phyloP scores from a whole-genome alignment of 2,888 invertebrate genomes.

The Drosophila mayaguana region DNA sequence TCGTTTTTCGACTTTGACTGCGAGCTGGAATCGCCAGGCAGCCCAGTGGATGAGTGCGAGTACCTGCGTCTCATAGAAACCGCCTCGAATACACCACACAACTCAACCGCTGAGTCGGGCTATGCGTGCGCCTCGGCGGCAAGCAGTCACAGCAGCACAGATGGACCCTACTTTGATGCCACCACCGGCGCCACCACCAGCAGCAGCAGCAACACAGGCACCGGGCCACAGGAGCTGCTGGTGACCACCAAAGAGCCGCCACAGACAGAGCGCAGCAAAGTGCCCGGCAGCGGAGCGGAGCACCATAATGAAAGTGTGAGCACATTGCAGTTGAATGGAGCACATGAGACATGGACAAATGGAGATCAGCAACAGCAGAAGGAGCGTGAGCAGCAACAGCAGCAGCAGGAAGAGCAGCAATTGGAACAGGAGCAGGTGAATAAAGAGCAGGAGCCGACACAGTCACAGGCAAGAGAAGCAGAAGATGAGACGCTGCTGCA shows the following conservation, averaged over 20 bases:
- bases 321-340: slow-evolving; percentile 51
- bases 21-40: slow-evolving; percentile 89
- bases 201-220: slow-evolving; percentile 67
- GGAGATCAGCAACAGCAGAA: slow-evolving; percentile 46
- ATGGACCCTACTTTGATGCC: slow-evolving; percentile 86
- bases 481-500: slow-evolving; percentile 68
- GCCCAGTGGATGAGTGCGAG: slow-evolving; percentile 89
- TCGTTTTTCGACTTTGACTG: slow-evolving; percentile 89
- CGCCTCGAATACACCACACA: slow-evolving; percentile 86
- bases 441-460: slow-evolving; percentile 24
- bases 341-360: slow-evolving; percentile 63
- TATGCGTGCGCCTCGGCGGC: slow-evolving; percentile 86
- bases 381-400: slow-evolving; percentile 24
- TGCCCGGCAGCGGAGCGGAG: slow-evolving; percentile 33
- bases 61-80: slow-evolving; percentile 86
- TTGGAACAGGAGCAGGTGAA: slow-evolving; percentile 24
- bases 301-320: slow-evolving; percentile 47
- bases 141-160: slow-evolving; percentile 86
- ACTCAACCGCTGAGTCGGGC: slow-evolving; percentile 85
- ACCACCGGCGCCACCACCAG: slow-evolving; percentile 70
- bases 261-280: slow-evolving; percentile 33
- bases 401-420: slow-evolving; percentile 6
- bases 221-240: slow-evolving; percentile 41
- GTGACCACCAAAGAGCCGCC: slow-evolving; percentile 36
- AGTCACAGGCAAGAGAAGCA: slow-evolving; percentile 1